Evolutionary conservation across 2,797 vertebrate species (phyloP).

Genomic region (Parotocinclus haroldoi): DNA sequence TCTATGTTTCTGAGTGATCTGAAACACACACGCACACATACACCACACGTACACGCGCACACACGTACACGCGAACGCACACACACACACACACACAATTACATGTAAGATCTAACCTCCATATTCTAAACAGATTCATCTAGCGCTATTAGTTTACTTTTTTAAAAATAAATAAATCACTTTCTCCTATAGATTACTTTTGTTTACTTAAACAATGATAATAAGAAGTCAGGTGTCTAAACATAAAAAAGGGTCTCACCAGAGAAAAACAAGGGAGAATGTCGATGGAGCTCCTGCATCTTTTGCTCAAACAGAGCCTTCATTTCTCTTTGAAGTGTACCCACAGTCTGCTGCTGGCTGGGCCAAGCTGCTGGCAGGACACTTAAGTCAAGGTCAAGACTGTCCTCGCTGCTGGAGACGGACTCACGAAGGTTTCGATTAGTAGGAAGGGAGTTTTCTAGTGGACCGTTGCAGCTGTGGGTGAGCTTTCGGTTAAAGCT

Average conservation of each 20-base stretch:
- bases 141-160: too few species aligned
- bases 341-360: constrained; percentile 70
- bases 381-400: constrained; percentile 74
- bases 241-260: constrained; percentile 66
- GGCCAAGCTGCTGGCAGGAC: constrained; percentile 53
- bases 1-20: too few species aligned
- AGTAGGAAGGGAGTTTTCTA: constrained; percentile 58
- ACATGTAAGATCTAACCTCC: too few species aligned
- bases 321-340: constrained; percentile 95
- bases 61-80: too few species aligned
- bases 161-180: too few species aligned
- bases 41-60: too few species aligned
- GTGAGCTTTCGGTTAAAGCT: constrained; percentile 1
- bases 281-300: constrained; percentile 89
- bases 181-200: too few species aligned
- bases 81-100: too few species aligned
- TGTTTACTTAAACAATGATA: too few species aligned
- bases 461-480: constrained; percentile 60
- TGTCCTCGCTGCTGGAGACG: constrained; percentile 73
- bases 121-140: too few species aligned
- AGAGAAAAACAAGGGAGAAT: constrained; percentile 84
- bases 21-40: too few species aligned
- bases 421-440: constrained; percentile 78
- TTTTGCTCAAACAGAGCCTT: constrained; percentile 89
- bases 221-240: too few species aligned